These are phyloP conservation scores for Teinopalpus imperialis DNA, from an alignment of 2,888 invertebrate genomes.

Conservation along the genomic window DNA sequence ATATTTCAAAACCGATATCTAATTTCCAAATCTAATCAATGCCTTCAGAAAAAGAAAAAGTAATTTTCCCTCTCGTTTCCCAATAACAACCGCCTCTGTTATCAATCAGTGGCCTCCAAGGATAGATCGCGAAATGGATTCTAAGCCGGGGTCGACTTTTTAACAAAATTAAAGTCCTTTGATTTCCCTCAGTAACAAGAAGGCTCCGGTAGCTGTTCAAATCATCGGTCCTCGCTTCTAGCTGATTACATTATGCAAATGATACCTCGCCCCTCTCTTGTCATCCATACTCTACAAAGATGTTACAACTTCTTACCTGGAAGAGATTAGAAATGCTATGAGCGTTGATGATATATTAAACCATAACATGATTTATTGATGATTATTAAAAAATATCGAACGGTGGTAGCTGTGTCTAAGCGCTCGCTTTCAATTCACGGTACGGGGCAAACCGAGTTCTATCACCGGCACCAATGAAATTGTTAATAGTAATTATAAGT, in stretches of 20 bases:
- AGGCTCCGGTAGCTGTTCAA: conserved; percentile 49
- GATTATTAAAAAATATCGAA: too few species aligned
- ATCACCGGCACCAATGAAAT: too few species aligned
- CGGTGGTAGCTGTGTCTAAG: too few species aligned
- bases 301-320: conserved; percentile 27
- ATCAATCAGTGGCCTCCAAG: conserved; percentile 38
- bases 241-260: conserved; percentile 76
- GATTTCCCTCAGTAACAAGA: conserved; percentile 49
- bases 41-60: not conserved
- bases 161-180: conserved; percentile 67
- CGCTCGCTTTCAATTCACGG: too few species aligned
- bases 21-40: conserved; percentile 1
- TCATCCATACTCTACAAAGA: conserved; percentile 56
- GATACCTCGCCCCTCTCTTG: conserved; percentile 48
- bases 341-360: too few species aligned
- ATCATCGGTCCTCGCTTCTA: conserved; percentile 62
- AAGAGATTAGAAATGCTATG: too few species aligned
- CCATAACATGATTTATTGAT: too few species aligned
- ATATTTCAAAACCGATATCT: not conserved
- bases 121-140: conserved; percentile 38
- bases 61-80: conserved; percentile 30
- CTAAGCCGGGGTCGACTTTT: conserved; percentile 44
- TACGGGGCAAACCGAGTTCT: too few species aligned
- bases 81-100: conserved; percentile 31
- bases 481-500: too few species aligned